These are phyloP conservation scores for Salvelinus namaycush DNA, from an alignment of 2,113 vertebrate species.

Conservation along the genomic window DNA sequence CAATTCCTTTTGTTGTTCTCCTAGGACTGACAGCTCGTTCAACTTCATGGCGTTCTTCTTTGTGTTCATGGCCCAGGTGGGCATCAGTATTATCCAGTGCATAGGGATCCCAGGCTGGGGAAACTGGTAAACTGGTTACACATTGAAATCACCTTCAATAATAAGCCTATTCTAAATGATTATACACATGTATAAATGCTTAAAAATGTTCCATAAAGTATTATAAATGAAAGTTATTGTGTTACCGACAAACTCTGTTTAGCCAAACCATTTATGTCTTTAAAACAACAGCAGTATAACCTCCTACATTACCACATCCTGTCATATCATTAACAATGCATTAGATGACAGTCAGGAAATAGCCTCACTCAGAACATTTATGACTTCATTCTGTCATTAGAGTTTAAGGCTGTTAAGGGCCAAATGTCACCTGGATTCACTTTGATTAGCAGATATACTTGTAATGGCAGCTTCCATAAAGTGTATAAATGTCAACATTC, in stretches of 20 bases:
- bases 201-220: no score
- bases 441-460: conserved; percentile 57
- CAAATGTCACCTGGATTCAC: conserved; percentile 60
- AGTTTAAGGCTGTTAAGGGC: conserved; percentile 56
- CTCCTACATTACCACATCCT: background rate
- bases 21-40: conserved; percentile 96
- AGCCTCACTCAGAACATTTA: background rate
- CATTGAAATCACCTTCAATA: background rate
- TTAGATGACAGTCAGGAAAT: background rate
- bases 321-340: background rate
- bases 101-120: conserved; percentile 98
- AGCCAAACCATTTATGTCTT: background rate
- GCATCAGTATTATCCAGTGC: conserved; percentile 93
- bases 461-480: conserved; percentile 62
- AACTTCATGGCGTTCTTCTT: conserved; percentile 99
- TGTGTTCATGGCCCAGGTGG: conserved; percentile 95
- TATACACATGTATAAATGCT: no score
- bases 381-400: conserved; percentile 40
- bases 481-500: conserved; percentile 61
- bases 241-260: background rate
- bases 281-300: background rate
- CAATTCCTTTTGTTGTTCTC: background rate
- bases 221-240: background rate
- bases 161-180: background rate
- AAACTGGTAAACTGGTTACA: conserved; percentile 81